Evolutionary conservation across 2,888 invertebrate species (phyloP), one percentile per base, ranked within the genome.

Genomic region (Apeira syringaria): DNA sequence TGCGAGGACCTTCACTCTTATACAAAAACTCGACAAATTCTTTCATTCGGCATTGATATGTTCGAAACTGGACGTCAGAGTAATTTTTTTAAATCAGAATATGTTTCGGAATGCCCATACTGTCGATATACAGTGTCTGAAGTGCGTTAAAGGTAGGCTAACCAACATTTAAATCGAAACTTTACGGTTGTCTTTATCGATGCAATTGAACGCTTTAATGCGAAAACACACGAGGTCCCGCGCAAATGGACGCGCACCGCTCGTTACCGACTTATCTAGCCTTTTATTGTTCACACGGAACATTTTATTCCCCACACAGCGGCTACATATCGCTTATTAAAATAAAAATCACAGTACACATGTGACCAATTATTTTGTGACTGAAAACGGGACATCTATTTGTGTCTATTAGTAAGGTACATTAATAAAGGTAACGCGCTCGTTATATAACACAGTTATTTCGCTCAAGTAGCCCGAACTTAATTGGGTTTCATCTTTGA

Each of bases 111-210:
- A 3, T 2, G n/a, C 5, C 35, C 39, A 20, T 46, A 46, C 45
- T 39, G 39, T 35, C 17, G 3, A 11, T 5, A 7, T 5, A 22
- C 5, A 6, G 13, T 33, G 31, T 55, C 63, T 65, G 64, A 72
- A 77, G 70, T 56, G 67, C 62, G 59, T 66, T 56, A 61, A 68
- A 66, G 56, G 61, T 67, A 63, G 69, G 64, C 65, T 60, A 61
- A 61, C 47, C 50, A 42, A 60, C 70, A 78, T 71, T 85, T 80
- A 83, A 82, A 76, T 73, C 60, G 73, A 67, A 64, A 73, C 61
- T 84, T 86, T 87, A 87, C 73, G 74, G 68, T 63, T 68, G 59
- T 74, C 66, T 76, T 80, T 82, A 82, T 80, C 68, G 72, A 63
- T 61, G 59, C 70, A 64, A 66, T 73, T 68, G 64, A 62, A 67